Evolutionary conservation across 2,113 vertebrate species (phyloP).

Genomic region (Neopipo cinnamomea): DNA sequence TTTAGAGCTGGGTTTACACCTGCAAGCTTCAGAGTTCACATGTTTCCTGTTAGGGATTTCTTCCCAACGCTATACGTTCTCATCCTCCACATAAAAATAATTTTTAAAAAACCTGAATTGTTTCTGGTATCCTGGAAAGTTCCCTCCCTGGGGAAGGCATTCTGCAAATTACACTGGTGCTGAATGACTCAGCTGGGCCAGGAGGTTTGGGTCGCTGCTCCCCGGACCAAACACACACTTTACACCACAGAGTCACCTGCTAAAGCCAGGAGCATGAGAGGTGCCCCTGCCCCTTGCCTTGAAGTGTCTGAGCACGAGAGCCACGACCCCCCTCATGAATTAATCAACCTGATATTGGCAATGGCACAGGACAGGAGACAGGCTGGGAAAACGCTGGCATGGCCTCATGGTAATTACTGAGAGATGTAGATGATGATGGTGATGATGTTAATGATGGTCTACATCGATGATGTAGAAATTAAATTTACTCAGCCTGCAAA

Average conservation of each 20-base stretch:
- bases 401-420: not conserved
- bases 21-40: not conserved
- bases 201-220: not conserved
- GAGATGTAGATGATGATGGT: not conserved
- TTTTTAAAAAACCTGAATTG: fast-evolving
- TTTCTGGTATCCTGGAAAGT: not conserved
- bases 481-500: not conserved
- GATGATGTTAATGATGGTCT: not conserved
- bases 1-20: not conserved
- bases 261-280: fast-evolving
- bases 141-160: not conserved
- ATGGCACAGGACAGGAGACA: not conserved
- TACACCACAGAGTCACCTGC: not conserved
- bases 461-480: not conserved
- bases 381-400: not conserved
- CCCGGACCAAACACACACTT: not conserved
- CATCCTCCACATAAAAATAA: not conserved
- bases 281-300: not conserved
- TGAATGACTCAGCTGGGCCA: not conserved
- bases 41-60: not conserved
- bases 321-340: not conserved
- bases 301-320: fast-evolving
- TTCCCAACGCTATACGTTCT: not conserved
- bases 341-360: not conserved
- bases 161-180: not conserved